Conservation (phyloP, 2,888 invertebrate genomes). For the Leptura quadrifasciata region DNA sequence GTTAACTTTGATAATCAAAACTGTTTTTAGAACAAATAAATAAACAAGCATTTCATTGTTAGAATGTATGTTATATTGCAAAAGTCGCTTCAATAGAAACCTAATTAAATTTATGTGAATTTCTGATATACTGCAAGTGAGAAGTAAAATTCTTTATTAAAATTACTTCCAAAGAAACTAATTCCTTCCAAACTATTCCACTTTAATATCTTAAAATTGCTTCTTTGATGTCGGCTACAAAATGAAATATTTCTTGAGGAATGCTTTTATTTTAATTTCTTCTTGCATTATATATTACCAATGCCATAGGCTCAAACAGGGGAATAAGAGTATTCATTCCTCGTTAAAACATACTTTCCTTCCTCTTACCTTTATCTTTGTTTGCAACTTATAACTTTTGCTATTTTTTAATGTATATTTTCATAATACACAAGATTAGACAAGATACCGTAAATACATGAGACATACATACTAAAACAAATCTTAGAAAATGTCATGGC, state of each 20-base stretch:
- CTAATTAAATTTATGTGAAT: neutral
- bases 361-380: too few species aligned
- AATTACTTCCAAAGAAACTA: slow-evolving; percentile 14
- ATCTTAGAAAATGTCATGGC: too few species aligned
- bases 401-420: too few species aligned
- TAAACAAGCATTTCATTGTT: neutral
- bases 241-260: slow-evolving; percentile 21
- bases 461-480: too few species aligned
- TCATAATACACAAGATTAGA: too few species aligned
- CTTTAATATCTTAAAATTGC: slow-evolving; percentile 24
- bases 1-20: too few species aligned
- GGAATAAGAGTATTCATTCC: neutral
- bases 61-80: neutral
- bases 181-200: slow-evolving; percentile 24
- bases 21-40: neutral
- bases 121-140: neutral
- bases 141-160: slow-evolving; percentile 3
- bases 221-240: slow-evolving; percentile 26
- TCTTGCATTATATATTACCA: neutral
- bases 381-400: too few species aligned
- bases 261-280: slow-evolving; percentile 17
- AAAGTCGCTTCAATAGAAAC: neutral
- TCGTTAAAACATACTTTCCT: neutral
- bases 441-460: too few species aligned
- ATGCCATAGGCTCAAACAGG: neutral